Evolutionary conservation across 2,113 vertebrate species (phyloP), one percentile per base, ranked within the genome.

Genomic region (Semnornis frantzii): DNA sequence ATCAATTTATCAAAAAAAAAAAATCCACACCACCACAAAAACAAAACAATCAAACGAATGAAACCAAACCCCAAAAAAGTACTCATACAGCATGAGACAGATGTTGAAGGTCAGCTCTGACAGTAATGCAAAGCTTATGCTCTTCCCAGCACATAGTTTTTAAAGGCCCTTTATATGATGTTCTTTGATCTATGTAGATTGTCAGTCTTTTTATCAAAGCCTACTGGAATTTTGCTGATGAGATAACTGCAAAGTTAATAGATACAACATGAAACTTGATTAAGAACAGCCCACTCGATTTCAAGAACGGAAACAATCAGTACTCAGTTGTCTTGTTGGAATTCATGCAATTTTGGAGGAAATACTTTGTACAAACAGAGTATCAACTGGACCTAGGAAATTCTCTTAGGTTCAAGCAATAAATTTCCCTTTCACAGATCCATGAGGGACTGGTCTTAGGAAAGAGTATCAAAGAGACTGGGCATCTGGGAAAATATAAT

Each of bases 201-300:
- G 71, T 27, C 27, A 46, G 18, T 57, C 54, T 64, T 78, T 85
- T 83, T 85, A 79, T 89, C 42, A 81, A 63, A 91, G 59, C 5
- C 55, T 57, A 12, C 3, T 63, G 54, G 82, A 92, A 96, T 82
- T 91, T 90, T 8, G 4, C 50, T 95, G 74, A 93, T 92, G 58
- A 90, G 52, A 70, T 91, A 91, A 93, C 57, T 85, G 63, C 19
- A 74, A 83, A 95, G 89, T 76, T 73, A 86, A 91, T 57, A 82
- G 39, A 81, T 88, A 87, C 69, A 79, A 60, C 55, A 44, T 57
- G 72, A 80, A 89, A 64, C 58, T 75, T 96, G 89, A 89, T 94
- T 95, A 95, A 94, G 72, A 89, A 31, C 39, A 81, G 46, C 11
- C 72, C 50, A 54, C n/a, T 87, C 77, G 54, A 79, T 87, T 94